Evolutionary conservation across 1,140 invertebrate species (phyloP).

Genomic region (Paraescarpia echinospica): DNA sequence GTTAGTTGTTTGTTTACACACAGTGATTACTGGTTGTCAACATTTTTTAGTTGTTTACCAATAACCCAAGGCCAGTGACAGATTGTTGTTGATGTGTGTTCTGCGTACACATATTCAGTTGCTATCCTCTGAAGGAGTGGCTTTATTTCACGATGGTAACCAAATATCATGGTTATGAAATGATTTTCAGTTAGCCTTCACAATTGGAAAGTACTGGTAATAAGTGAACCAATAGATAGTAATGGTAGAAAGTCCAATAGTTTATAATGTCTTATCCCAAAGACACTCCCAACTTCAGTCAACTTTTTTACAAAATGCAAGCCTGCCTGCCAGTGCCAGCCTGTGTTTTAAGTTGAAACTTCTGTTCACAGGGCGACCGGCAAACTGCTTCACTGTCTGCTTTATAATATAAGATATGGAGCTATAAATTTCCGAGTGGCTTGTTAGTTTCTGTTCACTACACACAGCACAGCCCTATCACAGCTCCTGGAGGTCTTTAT

Average conservation of each 20-base stretch:
- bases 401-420: background rate
- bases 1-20: background rate
- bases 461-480: background rate
- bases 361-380: background rate
- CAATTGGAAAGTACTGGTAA: background rate
- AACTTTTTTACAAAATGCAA: background rate
- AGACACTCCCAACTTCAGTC: background rate
- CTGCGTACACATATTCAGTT: background rate
- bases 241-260: no score
- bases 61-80: background rate
- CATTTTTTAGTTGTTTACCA: background rate
- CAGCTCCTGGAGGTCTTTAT: no score
- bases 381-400: background rate
- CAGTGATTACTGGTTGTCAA: background rate
- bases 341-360: background rate
- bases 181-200: background rate
- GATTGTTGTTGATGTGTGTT: background rate
- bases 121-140: background rate
- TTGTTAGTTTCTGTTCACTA: background rate
- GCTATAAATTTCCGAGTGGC: background rate
- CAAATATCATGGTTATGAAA: background rate
- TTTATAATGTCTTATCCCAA: background rate
- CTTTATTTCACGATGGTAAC: background rate
- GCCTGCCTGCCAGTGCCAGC: background rate
- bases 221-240: no score